Evolutionary conservation across 2,113 vertebrate genomes (phyloP).

Genomic region (Salvelinus sp.): DNA sequence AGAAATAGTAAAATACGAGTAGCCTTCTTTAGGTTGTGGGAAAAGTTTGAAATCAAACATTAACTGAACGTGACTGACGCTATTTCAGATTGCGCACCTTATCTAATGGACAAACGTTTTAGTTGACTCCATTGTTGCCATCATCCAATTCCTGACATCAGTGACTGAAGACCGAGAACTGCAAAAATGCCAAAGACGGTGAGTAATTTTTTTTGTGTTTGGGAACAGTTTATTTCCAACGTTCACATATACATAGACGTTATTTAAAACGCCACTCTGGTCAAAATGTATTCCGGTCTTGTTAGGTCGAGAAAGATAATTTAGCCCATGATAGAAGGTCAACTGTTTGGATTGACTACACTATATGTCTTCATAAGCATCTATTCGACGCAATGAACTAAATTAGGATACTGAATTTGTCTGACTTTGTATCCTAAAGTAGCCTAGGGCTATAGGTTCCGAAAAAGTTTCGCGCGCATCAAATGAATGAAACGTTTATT

Average conservation of each 20-base stretch:
- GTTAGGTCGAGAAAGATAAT: neutral
- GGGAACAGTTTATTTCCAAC: neutral
- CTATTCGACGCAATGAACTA: neutral
- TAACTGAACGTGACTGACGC: slow-evolving; percentile 31
- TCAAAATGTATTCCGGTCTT: neutral
- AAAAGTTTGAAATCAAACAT: slow-evolving; percentile 16
- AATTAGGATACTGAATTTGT: neutral
- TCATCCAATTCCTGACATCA: slow-evolving; percentile 1
- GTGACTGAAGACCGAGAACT: slow-evolving; percentile 7
- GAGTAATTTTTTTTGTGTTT: slow-evolving; percentile 26
- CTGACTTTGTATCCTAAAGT: neutral
- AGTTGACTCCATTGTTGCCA: slow-evolving; percentile 37
- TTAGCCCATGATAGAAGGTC: neutral
- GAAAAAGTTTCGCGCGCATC: neutral
- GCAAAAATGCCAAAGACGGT: slow-evolving; percentile 79
- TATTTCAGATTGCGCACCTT: slow-evolving; percentile 58
- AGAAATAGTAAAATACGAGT: slow-evolving; percentile 34
- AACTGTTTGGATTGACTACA: neutral
- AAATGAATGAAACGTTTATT: neutral
- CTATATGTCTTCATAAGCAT: neutral
- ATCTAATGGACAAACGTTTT: slow-evolving; percentile 77
- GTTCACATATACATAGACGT: neutral
- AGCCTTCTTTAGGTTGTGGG: slow-evolving; percentile 7
- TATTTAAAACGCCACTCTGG: too few relatives aligned
- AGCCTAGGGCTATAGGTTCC: neutral